phyloP scores from a whole-genome alignment of 2,888 invertebrate genomes.

The Schizotus pectinicornis region DNA sequence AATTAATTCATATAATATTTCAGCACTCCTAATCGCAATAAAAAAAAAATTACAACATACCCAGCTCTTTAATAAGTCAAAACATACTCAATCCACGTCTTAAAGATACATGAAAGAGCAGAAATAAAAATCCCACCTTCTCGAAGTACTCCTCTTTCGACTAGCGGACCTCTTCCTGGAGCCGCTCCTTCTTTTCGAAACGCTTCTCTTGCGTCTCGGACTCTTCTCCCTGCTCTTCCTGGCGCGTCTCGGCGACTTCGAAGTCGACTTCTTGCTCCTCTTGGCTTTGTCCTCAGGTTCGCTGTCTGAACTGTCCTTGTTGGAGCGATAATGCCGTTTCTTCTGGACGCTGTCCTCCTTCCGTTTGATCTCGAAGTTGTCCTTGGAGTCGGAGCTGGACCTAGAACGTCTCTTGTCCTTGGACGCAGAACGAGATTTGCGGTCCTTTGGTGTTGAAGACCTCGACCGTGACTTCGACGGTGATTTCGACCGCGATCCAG shows the following conservation, averaged over 20 bases:
- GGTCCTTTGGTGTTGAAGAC: slow-evolving; percentile 41
- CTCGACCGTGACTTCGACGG: slow-evolving; percentile 48
- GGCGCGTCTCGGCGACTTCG: slow-evolving; percentile 46
- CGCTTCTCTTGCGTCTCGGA: slow-evolving; percentile 58
- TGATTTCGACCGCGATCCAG: slow-evolving; percentile 45
- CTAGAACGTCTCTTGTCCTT: slow-evolving; percentile 40
- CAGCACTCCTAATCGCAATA: no score
- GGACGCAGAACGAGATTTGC: slow-evolving; percentile 45
- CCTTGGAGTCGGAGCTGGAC: slow-evolving; percentile 49
- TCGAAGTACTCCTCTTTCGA: slow-evolving; percentile 54
- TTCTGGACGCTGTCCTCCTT: slow-evolving; percentile 84
- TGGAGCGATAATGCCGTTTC: slow-evolving; percentile 87
- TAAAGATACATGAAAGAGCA: not conserved
- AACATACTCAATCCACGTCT: not conserved
- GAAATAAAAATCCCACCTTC: slow-evolving; percentile 47
- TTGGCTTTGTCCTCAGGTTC: slow-evolving; percentile 55
- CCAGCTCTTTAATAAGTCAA: not conserved
- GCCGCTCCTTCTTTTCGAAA: slow-evolving; percentile 45
- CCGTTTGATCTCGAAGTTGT: slow-evolving; percentile 74
- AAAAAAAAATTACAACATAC: slow-evolving; percentile 17
- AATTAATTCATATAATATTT: no score
- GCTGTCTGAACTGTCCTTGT: slow-evolving; percentile 69
- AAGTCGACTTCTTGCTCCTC: slow-evolving; percentile 48
- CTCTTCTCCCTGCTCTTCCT: slow-evolving; percentile 58
- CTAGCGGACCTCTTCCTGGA: slow-evolving; percentile 48